Evolutionary conservation across 2,888 invertebrate genomes (phyloP), one percentile per base, ranked within the genome.

Genomic region (Sinopyrophorus schimmeli): DNA sequence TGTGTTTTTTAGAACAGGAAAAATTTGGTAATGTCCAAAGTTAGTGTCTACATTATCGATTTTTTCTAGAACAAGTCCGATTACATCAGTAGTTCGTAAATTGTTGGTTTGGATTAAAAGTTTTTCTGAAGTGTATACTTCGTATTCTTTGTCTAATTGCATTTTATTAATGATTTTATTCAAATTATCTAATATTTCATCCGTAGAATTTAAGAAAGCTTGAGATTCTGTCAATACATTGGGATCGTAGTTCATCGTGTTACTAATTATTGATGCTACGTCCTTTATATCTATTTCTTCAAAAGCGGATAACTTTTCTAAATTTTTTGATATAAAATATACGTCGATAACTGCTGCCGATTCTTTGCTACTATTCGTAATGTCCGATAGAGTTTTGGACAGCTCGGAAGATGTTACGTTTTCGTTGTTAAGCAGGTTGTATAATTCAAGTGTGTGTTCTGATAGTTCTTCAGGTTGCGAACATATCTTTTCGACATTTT

Each of bases 401-500:
- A 39, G 7, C 11, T 27, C 39, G 2, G 9, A 1, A 11, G 18
- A 5, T 1, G 39, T 15, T 10, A 27, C 11, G 14, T 31, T 14
- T 5, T 20, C 6, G 6, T 20, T 20, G 5, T 20, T 6, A 5
- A 20, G 6, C 6, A 20, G 6, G 6, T 20, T 6, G 5, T 6
- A 5, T 5, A 20, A 6, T 20, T 20, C 6, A 5, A 5, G 20
- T 6, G 5, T 6, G 6, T 6, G 20, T 6, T 20, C 20, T n/a
- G n/a, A n/a, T n/a, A n/a, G 10, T 5, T 10, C 10, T 10, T 5
- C 26, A 26, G 46, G 18, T 7, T 31, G 10, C 5, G 10, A 17
- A 16, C 47, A 42, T 11, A 9, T 20, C 5, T 43, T 48, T 5
- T 69, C 67, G 1, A 77, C 62, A 1, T 64, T 50, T 26, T 74